Evolutionary conservation across 2,113 vertebrate genomes (phyloP).

Genomic region (Poicephalus meyeri): DNA sequence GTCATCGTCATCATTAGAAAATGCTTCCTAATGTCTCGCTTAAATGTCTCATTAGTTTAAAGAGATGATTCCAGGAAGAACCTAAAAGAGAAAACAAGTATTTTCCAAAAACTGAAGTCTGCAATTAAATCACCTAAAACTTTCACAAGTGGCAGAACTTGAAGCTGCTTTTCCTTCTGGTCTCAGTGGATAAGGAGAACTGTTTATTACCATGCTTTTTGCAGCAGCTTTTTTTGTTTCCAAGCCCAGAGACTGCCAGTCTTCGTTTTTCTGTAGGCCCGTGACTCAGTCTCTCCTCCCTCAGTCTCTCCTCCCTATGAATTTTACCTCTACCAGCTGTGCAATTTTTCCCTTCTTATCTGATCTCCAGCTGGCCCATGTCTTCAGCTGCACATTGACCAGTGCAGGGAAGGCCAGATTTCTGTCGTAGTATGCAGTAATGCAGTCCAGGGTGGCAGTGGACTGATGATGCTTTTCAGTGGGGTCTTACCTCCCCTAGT

Average conservation of each 20-base stretch:
- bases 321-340: neutral
- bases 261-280: neutral
- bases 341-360: neutral
- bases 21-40: neutral
- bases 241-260: neutral
- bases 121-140: neutral
- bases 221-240: neutral
- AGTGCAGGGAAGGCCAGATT: neutral
- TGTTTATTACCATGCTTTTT: neutral
- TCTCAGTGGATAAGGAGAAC: neutral
- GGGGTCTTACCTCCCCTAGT: neutral
- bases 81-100: neutral
- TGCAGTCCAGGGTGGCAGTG: neutral
- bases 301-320: neutral
- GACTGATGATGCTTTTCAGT: neutral
- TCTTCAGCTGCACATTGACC: neutral
- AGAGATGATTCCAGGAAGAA: neutral
- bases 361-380: neutral
- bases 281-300: neutral
- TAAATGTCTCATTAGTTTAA: conserved; percentile 32
- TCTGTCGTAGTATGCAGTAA: neutral
- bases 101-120: neutral
- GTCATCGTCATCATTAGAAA: neutral
- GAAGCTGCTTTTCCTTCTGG: neutral
- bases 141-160: neutral